Evolutionary conservation across 2,113 vertebrate species (phyloP).

Genomic region (Clarias magur): DNA sequence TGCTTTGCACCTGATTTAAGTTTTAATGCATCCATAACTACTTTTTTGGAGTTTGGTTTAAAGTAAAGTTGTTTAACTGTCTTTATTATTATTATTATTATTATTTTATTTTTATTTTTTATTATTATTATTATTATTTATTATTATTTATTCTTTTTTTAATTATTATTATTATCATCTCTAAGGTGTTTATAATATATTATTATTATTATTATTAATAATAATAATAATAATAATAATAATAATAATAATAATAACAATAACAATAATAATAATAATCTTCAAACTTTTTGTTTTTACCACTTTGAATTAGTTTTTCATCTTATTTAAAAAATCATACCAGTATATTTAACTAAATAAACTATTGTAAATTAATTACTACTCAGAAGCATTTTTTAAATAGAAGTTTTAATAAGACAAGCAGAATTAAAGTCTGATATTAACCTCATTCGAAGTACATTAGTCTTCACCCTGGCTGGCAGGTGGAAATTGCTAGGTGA

Average conservation of each 20-base stretch:
- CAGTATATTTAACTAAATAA: not conserved
- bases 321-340: not conserved
- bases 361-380: not conserved
- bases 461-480: not conserved
- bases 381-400: not conserved
- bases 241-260: no score
- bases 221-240: not conserved
- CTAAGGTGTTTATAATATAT: no score
- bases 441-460: not conserved
- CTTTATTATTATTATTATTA: not conserved
- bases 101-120: no score
- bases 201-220: not conserved
- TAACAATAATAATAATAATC: not conserved
- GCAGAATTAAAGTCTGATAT: not conserved
- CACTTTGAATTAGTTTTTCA: not conserved
- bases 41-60: slow-evolving; percentile 21
- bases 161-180: not conserved
- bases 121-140: not conserved
- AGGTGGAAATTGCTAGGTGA: not conserved
- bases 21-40: not conserved
- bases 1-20: not conserved
- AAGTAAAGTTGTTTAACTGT: slow-evolving; percentile 9
- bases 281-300: not conserved
- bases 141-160: no score
- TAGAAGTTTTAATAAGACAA: not conserved